Base-by-base conservation (phyloP, 2,797 vertebrate species). In the Naso thynnoides region DNA sequence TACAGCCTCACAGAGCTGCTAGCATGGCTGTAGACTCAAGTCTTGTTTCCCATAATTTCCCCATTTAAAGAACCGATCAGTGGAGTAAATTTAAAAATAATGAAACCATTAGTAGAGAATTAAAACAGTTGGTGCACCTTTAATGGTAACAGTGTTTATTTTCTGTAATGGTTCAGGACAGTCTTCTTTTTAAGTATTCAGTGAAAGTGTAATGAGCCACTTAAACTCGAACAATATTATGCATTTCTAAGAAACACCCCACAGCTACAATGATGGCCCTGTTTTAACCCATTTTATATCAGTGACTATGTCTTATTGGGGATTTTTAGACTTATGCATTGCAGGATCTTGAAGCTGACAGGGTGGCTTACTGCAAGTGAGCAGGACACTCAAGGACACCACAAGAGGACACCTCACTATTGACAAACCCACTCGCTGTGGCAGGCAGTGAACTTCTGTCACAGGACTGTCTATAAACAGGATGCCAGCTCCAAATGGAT, bases 371-470 rank as follows among this genome's bases (percentile, higher is more conserved):
- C 26, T 60, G 38, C 49, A 38, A 81, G 42, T 23, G 48, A 54
- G 65, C 69, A 52, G 48, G 39, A 52, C 0, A 8, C 39, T 83
- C 81, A 83, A 90, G 79, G 87, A 73, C 83, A 56, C 45, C 26
- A 18, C 31, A 1, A 64, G 29, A 81, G 62, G 60, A 83, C 70
- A 42, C 23, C 10, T 79, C n/a, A 3, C 48, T 68, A 42, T 65
- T 80, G 79, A 77, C 74, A 65, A 70, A 41, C 67, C 50, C 73
- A 41, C 60, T 18, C 14, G 18, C 38, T 10, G 24, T 68, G 73
- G 5, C 74, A 74, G 73, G 67, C 39, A 0, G 23, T 31, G 50
- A 73, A 71, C 65, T 79, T 67, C 53, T 29, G 73, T 86, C 70
- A 62, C 56, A 42, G 67, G 29, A 9, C 29, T n/a, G 44, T 75